Base-by-base conservation (phyloP, 2,888 invertebrate genomes). In the Himalopsyche anomala region DNA sequence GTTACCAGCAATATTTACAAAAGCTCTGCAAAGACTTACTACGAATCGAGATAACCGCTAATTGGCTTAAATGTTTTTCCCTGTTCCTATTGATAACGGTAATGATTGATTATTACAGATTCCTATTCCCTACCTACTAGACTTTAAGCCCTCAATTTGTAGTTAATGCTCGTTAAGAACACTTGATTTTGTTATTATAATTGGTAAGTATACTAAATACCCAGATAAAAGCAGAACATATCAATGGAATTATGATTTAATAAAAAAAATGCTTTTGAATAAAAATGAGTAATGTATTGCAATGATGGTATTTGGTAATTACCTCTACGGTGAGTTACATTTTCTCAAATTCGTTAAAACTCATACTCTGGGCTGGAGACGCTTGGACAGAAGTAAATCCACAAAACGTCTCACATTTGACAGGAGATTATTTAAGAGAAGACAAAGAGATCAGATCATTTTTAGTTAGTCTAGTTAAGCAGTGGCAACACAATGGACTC, bases 41-140 rank as follows among this genome's bases (percentile, higher is more conserved):
- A 45, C 15, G 83, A 38, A 38, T 36, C 36, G 36, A 5, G 83
- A 83, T 83, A 83, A 79, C 51, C 62, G 51, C 74, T 83, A 83
- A 83, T 83, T 83, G 83, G 74, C n/a, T 40, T 19, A 15, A 74
- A 83, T 83, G 83, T 54, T 36, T 83, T 74, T 42, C 83, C 42
- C 28, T 62, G 62, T 62, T 62, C 19, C 62, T 28, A 36, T 36
- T 40, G 83, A 83, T 79, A 83, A 74, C 81, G 45, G 74, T 28
- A 28, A 74, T 83, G 74, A 83, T 83, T 83, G 83, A 83, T 83
- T 74, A 83, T 83, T 79, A 83, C 74, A 45, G 83, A 62, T 62
- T 62, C 62, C 62, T 19, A 62, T 62, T n/a, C 8, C 19, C 19
- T 62, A 19, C 19, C 28, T 62, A 28, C 28, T 19, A 56, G 11